Percentiles rank a stretch among this genome's conserved stretches.
Evolutionary conservation across 2,888 invertebrate genomes (phyloP).

Genomic region (Orgyia antiqua): DNA sequence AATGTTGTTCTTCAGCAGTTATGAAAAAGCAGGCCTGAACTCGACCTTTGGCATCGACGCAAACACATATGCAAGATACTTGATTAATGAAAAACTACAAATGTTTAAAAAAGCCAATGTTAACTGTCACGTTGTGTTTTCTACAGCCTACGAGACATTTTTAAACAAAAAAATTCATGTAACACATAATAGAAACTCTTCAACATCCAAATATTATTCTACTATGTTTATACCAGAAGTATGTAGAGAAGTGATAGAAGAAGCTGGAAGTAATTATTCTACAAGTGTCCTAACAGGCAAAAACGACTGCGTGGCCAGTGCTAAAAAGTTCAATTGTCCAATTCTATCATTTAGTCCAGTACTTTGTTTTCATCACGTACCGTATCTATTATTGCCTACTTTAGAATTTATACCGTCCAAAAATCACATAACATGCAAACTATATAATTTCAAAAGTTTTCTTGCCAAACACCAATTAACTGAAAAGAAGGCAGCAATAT

Average conservation of each 20-base stretch:
- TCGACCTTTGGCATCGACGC: slow-evolving; percentile 34
- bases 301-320: slow-evolving; percentile 35
- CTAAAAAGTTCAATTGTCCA: slow-evolving; percentile 34
- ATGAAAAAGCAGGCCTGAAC: slow-evolving; percentile 18
- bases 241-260: slow-evolving; percentile 30
- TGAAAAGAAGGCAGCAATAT: slow-evolving; percentile 27
- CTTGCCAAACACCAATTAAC: slow-evolving; percentile 21
- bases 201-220: slow-evolving; percentile 1
- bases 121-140: slow-evolving; percentile 36
- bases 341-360: slow-evolving; percentile 35
- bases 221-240: slow-evolving; percentile 25
- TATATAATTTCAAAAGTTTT: slow-evolving; percentile 25
- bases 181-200: neutral
- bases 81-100: slow-evolving; percentile 24
- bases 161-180: slow-evolving; percentile 14
- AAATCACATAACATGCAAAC: slow-evolving; percentile 16
- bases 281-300: slow-evolving; percentile 29
- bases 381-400: slow-evolving; percentile 25
- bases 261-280: slow-evolving; percentile 30
- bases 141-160: slow-evolving; percentile 32
- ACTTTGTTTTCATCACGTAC: slow-evolving; percentile 30
- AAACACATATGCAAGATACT: slow-evolving; percentile 27
- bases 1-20: slow-evolving; percentile 30
- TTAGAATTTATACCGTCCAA: slow-evolving; percentile 10
- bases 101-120: slow-evolving; percentile 34